These are phyloP conservation scores for Acanthiza pusilla DNA, from an alignment of 2,797 vertebrate genomes.

Conservation along the genomic window DNA sequence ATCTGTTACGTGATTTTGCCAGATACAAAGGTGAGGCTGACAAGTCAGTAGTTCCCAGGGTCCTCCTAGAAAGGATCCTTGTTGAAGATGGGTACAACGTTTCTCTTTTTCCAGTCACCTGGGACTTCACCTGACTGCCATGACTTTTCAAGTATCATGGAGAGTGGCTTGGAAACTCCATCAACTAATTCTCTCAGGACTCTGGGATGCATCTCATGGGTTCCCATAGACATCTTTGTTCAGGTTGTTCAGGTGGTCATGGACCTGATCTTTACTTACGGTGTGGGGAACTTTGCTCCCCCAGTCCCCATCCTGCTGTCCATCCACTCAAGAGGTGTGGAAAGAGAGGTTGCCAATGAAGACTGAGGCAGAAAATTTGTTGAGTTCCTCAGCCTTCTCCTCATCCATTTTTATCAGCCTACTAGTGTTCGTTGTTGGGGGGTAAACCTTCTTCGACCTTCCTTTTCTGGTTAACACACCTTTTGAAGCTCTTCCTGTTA, in stretches of 20 bases:
- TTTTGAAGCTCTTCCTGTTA: not conserved
- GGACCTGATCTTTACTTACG: not conserved
- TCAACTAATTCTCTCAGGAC: not conserved
- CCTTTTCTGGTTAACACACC: not conserved
- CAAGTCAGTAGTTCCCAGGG: not conserved
- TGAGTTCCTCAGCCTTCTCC: not conserved
- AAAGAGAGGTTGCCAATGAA: not conserved
- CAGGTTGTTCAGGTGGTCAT: not conserved
- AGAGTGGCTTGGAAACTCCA: not conserved
- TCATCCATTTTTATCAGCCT: not conserved
- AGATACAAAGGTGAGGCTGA: not conserved
- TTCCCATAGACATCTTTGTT: not conserved
- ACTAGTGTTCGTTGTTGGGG: fast-evolving
- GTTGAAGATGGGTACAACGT: not conserved
- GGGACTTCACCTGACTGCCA: not conserved
- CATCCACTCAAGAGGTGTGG: not conserved
- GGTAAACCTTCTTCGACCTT: not conserved
- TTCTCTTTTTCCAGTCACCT: not conserved
- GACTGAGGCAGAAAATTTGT: not conserved
- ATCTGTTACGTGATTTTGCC: not conserved
- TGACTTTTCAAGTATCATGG: not conserved
- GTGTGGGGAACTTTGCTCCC: not conserved
- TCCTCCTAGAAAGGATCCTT: not conserved
- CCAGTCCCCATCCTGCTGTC: not conserved
- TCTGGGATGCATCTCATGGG: not conserved